These are phyloP conservation scores for Myxocyprinus asiaticus DNA, from an alignment of 2,113 vertebrate genomes.

Conservation along the genomic window DNA sequence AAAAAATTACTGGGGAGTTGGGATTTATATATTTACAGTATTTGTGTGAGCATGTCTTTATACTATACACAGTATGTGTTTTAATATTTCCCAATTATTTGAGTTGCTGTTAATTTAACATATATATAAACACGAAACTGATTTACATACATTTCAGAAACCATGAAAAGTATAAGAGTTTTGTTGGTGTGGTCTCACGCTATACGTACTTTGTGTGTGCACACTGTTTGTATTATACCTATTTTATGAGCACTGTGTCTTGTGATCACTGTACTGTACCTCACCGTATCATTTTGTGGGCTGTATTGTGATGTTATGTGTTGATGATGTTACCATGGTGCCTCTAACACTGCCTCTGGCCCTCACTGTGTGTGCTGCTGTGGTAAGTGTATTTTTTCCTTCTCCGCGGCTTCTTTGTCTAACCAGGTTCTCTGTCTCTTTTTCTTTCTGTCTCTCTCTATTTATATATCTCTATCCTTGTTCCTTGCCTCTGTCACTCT, in stretches of 20 bases:
- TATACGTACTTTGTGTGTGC: slow-evolving; percentile 27
- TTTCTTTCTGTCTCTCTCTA: slow-evolving; percentile 43
- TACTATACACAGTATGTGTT: no score
- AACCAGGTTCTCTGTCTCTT: slow-evolving; percentile 65
- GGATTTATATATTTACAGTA: no score
- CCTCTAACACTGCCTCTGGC: slow-evolving; percentile 63
- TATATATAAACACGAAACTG: not conserved
- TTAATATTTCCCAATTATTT: no score
- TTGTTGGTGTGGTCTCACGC: slow-evolving; percentile 27
- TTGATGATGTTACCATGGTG: not conserved
- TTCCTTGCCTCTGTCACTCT: not conserved
- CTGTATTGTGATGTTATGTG: slow-evolving; percentile 52
- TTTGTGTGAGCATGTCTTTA: no score
- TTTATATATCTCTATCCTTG: no score
- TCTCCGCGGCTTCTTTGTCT: slow-evolving; percentile 72
- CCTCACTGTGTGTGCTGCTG: slow-evolving; percentile 61
- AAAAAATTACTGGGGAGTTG: no score
- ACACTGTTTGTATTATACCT: slow-evolving; percentile 20
- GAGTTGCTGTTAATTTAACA: no score
- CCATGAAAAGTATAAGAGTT: not conserved
- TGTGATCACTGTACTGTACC: slow-evolving; percentile 26
- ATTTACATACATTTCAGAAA: not conserved
- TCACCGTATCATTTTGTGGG: slow-evolving; percentile 53
- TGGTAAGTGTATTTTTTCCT: slow-evolving; percentile 74
- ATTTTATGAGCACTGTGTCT: slow-evolving; percentile 32